Conservation (phyloP, 2,113 vertebrate genomes). For the Anhinga anhinga region DNA sequence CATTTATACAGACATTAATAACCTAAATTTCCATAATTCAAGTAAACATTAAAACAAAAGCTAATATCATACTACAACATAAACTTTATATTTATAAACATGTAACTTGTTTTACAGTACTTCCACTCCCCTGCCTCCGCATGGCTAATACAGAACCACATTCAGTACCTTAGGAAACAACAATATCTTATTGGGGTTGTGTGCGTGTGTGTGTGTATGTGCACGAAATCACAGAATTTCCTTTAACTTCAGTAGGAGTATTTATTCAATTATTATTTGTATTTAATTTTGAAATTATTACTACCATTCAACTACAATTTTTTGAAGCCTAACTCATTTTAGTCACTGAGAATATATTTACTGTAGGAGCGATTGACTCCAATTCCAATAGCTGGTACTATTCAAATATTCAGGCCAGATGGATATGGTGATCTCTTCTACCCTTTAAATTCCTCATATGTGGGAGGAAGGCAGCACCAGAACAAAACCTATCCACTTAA, state of each 20-base stretch:
- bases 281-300: background rate
- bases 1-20: background rate
- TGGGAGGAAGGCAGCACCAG: background rate
- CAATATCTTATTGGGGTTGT: background rate
- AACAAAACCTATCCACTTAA: background rate
- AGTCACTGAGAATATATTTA: background rate
- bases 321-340: background rate
- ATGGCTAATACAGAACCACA: background rate
- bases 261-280: background rate
- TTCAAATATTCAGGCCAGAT: background rate
- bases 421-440: background rate
- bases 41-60: background rate
- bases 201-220: too few relatives aligned
- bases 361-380: rapidly evolving
- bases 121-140: background rate
- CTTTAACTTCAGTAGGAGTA: background rate
- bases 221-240: background rate
- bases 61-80: background rate
- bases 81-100: background rate
- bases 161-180: background rate
- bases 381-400: background rate
- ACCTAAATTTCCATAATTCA: background rate
- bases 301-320: background rate
- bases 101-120: background rate
- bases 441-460: background rate